These are phyloP conservation scores for Pristionchus fissidentatus DNA, from an alignment of 2,888 invertebrate genomes.

Conservation along the genomic window DNA sequence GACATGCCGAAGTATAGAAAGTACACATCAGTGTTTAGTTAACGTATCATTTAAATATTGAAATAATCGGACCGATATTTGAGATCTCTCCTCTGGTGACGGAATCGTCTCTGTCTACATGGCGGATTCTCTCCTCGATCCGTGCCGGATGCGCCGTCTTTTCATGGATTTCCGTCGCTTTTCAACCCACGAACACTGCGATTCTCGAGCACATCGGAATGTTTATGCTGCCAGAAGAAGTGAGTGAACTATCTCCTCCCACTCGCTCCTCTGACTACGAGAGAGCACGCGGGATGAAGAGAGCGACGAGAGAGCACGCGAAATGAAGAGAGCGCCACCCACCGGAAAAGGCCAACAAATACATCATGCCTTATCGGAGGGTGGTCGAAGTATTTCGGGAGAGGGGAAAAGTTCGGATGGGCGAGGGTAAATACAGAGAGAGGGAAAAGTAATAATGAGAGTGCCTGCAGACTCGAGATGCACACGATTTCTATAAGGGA, in stretches of 20 bases:
- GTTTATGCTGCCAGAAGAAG: slow-evolving; percentile 45
- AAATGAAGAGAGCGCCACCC: neutral
- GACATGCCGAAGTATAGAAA: too few species aligned
- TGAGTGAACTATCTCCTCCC: neutral
- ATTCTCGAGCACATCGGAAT: slow-evolving; percentile 35
- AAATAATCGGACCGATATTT: neutral
- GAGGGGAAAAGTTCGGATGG: too few species aligned
- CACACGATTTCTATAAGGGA: slow-evolving; percentile 25
- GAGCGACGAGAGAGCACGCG: neutral
- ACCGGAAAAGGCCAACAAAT: slow-evolving; percentile 3
- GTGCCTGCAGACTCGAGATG: slow-evolving; percentile 20
- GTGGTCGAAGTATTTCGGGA: neutral
- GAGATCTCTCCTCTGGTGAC: neutral
- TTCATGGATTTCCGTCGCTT: slow-evolving; percentile 54
- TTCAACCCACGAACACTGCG: slow-evolving; percentile 52
- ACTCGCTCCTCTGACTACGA: neutral
- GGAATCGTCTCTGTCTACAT: neutral
- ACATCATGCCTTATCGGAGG: neutral
- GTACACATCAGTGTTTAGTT: too few species aligned
- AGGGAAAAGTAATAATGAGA: too few species aligned
- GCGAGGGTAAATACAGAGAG: too few species aligned
- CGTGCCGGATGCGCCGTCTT: slow-evolving; percentile 53
- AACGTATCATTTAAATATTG: neutral
- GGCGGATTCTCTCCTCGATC: slow-evolving; percentile 50
- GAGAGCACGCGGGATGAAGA: neutral